Evolutionary conservation across 2,113 vertebrate species (phyloP).

Genomic region (Entosphenus tridentatus): DNA sequence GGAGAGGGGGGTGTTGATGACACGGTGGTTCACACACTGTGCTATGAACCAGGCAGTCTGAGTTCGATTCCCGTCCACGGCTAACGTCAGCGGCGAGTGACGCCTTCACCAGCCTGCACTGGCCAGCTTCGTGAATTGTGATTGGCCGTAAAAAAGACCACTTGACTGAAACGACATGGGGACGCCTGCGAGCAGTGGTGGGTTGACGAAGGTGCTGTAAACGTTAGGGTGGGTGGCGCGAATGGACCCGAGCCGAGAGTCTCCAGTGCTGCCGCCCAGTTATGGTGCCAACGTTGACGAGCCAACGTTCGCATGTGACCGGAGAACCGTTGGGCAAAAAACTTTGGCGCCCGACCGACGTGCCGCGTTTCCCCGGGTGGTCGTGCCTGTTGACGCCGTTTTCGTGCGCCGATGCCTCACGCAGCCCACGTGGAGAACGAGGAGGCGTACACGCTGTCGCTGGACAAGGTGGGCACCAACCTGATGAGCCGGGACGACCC

Average conservation of each 20-base stretch:
- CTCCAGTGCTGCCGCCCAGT: not conserved
- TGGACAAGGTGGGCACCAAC: constrained; percentile 97
- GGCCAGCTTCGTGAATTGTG: too few species aligned
- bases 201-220: too few species aligned
- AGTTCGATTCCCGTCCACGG: not conserved
- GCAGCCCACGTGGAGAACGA: constrained; percentile 90
- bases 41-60: not conserved
- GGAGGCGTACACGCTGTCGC: constrained; percentile 87
- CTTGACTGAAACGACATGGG: too few species aligned
- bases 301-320: not conserved
- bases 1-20: not conserved
- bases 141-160: too few species aligned
- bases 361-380: not conserved
- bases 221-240: not conserved
- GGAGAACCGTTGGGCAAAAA: not conserved
- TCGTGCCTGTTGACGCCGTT: constrained; percentile 1
- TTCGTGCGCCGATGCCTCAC: constrained; percentile 16
- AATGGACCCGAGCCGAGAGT: not conserved
- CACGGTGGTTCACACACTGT: not conserved
- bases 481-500: constrained; percentile 92
- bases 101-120: not conserved
- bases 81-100: not conserved
- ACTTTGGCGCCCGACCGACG: constrained; percentile 6
- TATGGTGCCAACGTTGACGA: constrained; percentile 5
- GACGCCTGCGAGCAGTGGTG: too few species aligned